Evolutionary conservation across 2,113 vertebrate genomes (phyloP).

Genomic region (Upupa epops): DNA sequence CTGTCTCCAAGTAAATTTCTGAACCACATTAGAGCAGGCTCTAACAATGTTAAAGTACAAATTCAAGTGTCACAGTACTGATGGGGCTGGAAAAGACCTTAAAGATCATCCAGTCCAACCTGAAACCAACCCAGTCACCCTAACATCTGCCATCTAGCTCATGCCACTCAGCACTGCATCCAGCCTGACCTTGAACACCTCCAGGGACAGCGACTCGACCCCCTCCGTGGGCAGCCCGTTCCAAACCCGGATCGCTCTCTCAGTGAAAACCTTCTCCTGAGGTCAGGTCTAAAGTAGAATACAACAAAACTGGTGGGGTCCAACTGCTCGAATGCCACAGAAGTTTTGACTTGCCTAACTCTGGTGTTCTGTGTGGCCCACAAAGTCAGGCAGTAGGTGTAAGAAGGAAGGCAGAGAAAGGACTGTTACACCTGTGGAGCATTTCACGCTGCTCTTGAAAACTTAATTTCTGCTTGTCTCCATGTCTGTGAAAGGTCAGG

Average conservation of each 20-base stretch:
- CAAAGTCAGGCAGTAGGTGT: background rate
- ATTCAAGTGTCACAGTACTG: too few species aligned
- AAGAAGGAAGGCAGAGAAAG: background rate
- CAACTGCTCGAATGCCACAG: background rate
- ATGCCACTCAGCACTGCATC: too few species aligned
- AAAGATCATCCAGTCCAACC: too few species aligned
- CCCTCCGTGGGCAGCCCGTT: too few species aligned
- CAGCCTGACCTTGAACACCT: too few species aligned
- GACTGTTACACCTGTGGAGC: background rate
- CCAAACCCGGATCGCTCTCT: too few species aligned
- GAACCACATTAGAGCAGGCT: background rate
- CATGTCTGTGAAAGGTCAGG: background rate
- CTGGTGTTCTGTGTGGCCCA: background rate
- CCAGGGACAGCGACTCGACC: too few species aligned
- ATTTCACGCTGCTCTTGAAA: background rate
- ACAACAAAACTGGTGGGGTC: background rate
- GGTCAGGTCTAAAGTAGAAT: too few species aligned
- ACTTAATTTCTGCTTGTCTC: background rate
- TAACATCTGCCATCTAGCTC: too few species aligned
- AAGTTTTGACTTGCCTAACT: background rate
- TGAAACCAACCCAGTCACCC: too few species aligned
- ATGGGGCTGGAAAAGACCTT: too few species aligned
- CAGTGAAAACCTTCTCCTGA: too few species aligned
- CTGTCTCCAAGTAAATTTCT: background rate
- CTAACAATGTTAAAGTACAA: background rate